These are phyloP conservation scores for Sanderia malayensis DNA, from an alignment of 30 jellyfish, hydroid and myxozoan genomes.

Conservation along the genomic window DNA sequence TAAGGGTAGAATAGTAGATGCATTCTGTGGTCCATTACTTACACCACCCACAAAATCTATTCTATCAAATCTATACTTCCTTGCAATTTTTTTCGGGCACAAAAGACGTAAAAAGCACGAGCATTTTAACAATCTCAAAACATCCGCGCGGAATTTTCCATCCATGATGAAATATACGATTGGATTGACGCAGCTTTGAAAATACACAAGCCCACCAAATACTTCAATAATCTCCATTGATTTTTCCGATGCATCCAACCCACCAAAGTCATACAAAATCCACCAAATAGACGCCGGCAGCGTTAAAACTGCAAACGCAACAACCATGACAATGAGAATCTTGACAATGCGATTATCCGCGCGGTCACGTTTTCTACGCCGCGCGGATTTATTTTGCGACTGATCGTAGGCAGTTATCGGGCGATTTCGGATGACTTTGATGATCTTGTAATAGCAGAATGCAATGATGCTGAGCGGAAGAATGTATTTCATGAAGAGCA, in stretches of 20 bases:
- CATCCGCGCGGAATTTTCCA: conserved; percentile 42
- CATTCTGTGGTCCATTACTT: no score
- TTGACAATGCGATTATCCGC: conserved; percentile 37
- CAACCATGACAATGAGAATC: conserved; percentile 45
- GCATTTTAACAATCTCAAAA: background rate
- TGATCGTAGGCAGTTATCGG: conserved; percentile 6
- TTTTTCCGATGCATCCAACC: conserved; percentile 1
- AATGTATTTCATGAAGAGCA: conserved; percentile 43
- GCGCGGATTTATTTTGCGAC: background rate
- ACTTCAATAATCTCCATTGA: conserved; percentile 48
- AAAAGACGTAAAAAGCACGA: no score
- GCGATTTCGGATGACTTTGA: conserved; percentile 21
- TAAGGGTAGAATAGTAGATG: no score
- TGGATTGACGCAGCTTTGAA: conserved; percentile 68
- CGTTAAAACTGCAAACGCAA: conserved; percentile 63
- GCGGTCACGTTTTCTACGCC: conserved; percentile 33
- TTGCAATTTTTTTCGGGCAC: no score
- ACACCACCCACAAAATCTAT: no score
- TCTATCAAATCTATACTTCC: no score
- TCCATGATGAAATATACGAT: conserved; percentile 52
- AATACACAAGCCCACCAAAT: conserved; percentile 53
- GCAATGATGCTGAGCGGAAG: conserved; percentile 44
- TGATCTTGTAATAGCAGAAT: conserved; percentile 45
- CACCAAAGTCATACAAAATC: conserved; percentile 49
- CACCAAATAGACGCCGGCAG: conserved; percentile 78